A percentile compares a stretch with the other conserved stretches of the same genome.
phyloP scores from a whole-genome alignment of 2,797 vertebrate species.

The Decapterus maruadsi region DNA sequence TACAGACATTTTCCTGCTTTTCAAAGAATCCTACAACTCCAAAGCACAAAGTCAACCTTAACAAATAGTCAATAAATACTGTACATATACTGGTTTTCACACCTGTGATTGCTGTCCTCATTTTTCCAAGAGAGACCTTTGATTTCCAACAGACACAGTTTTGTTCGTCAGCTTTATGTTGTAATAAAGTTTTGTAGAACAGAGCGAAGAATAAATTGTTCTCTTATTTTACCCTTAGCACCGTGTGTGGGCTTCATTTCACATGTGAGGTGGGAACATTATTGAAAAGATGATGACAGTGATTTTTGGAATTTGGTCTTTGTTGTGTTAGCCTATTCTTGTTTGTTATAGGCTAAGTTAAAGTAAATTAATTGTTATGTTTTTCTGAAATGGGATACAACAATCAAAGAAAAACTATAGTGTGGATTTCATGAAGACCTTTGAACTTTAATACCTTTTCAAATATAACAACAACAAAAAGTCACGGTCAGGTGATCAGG shows the following conservation, averaged over 20 bases:
- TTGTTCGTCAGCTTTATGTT: slow-evolving; percentile 86
- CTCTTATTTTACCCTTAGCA: slow-evolving; percentile 56
- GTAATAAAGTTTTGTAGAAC: slow-evolving; percentile 86
- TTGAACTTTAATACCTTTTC: background rate
- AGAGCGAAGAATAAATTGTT: slow-evolving; percentile 78
- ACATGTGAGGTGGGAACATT: background rate
- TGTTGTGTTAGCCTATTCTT: background rate
- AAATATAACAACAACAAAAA: background rate
- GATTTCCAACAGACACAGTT: slow-evolving; percentile 72
- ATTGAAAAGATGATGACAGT: background rate
- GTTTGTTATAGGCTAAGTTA: no score
- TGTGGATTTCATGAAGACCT: background rate
- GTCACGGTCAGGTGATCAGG: slow-evolving; percentile 8
- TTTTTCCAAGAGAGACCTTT: slow-evolving; percentile 49
- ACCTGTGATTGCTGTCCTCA: slow-evolving; percentile 36
- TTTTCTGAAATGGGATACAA: background rate
- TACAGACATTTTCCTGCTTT: slow-evolving; percentile 23
- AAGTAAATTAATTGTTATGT: no score
- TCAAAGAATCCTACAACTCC: slow-evolving; percentile 46
- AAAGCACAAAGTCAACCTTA: slow-evolving; percentile 61
- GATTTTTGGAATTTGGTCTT: background rate
- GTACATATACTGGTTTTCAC: slow-evolving; percentile 53
- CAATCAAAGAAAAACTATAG: background rate
- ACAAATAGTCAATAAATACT: slow-evolving; percentile 41
- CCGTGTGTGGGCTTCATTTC: slow-evolving; percentile 44